phyloP scores from a whole-genome alignment of 2,797 vertebrate genomes.

The Girardinus metallicus region DNA sequence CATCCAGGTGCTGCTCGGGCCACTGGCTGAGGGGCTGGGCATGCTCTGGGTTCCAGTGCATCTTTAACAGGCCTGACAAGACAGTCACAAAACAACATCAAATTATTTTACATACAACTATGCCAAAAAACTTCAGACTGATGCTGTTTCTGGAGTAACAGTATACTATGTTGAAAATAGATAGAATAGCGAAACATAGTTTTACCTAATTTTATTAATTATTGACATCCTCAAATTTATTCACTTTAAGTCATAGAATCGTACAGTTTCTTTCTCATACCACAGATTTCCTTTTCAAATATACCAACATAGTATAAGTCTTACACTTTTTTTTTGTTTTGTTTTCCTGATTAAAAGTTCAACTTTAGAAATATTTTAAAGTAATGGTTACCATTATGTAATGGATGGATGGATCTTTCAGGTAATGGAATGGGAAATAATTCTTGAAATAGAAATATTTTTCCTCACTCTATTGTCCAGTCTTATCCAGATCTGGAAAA shows the following conservation, averaged over 20 bases:
- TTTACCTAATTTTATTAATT: neutral
- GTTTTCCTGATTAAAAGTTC: neutral
- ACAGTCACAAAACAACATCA: conserved; percentile 17
- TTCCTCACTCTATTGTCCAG: neutral
- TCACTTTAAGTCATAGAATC: neutral
- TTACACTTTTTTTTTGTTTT: neutral
- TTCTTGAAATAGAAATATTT: neutral
- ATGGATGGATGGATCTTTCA: neutral
- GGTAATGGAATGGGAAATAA: neutral
- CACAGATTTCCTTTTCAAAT: neutral
- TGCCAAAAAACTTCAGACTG: neutral
- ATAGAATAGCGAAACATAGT: neutral
- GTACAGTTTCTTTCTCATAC: neutral
- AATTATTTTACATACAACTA: neutral
- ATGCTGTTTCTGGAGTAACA: neutral
- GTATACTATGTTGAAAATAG: neutral
- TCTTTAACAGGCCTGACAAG: conserved; percentile 91
- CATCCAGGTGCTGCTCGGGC: conserved; percentile 98
- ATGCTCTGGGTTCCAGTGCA: conserved; percentile 99
- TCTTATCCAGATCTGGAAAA: neutral
- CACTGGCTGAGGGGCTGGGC: conserved; percentile 98
- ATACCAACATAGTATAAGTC: neutral
- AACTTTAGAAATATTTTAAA: neutral
- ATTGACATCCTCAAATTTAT: neutral
- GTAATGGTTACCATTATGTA: neutral